Base-by-base conservation (phyloP, 2,797 vertebrate species). In the Pangasius larnaudii region DNA sequence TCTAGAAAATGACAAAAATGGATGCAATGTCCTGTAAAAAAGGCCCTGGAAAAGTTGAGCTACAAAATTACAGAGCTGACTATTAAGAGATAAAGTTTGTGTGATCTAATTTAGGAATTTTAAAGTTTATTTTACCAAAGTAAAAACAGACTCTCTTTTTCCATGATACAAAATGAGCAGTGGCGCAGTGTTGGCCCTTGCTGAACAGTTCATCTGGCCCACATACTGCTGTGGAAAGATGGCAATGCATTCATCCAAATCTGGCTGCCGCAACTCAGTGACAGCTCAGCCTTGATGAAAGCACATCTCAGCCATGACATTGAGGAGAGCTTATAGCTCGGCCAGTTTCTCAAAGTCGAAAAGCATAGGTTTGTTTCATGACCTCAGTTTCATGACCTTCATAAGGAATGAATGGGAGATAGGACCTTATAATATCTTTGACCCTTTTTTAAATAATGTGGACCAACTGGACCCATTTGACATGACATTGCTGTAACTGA, bases 191-290 rank as follows among this genome's bases (percentile, higher is more conserved):
- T 22, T 82, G 39, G 42, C 24, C 7, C 18, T 83, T 65, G 39
- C 61, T 49, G 8, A 83, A 65, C 27, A n/a, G 27, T 19, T 19
- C 39, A 67, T 65, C 59, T 65, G 39, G 27, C 8, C 6, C 8
- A 18, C 79, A 81, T 27, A 24, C 5, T 61, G 42, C 61, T 53
- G 65, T 84, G 46, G 65, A 69, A 84, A 71, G 46, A 53, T 84
- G 46, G 18, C 82, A 56, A 3, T 53, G 49, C n/a, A 24, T 30
- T 71, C 30, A 13, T 69, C 65, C 82, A 69, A 53, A 84, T 84
- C 5, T 69, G 82, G 11, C 82, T 69, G 63, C 46, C 30, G 27
- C 49, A 56, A 71, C 82, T 27, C 19, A 84, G 63, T 56, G 46
- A 84, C n/a, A 84, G 19, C 59, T 83, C 59, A 49, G 36, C 13